Evolutionary conservation across 2,888 invertebrate species (phyloP).

Genomic region (Cantharis rufa): DNA sequence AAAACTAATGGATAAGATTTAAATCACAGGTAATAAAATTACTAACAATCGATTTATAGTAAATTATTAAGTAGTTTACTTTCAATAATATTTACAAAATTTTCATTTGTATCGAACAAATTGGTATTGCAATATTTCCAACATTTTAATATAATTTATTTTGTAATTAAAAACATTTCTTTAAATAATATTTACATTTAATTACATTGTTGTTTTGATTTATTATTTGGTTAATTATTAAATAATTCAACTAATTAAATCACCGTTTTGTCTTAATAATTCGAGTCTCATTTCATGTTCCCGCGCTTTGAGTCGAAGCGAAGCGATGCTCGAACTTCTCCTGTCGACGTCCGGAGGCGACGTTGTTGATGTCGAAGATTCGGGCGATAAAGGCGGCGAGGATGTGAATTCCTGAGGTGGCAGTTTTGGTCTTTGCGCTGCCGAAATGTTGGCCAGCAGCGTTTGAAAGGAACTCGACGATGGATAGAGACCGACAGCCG

Average conservation of each 20-base stretch:
- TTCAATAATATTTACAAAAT: background rate
- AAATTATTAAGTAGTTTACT: background rate
- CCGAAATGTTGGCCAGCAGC: conserved; percentile 78
- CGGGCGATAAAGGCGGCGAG: conserved; percentile 62
- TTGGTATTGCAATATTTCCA: background rate
- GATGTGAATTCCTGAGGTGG: conserved; percentile 60
- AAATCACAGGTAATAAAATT: conserved; percentile 19
- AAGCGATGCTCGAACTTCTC: conserved; percentile 85
- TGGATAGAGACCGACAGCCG: conserved; percentile 64
- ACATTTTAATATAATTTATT: background rate
- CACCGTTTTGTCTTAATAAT: conserved; percentile 77
- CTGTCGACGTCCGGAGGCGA: conserved; percentile 74
- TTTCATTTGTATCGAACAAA: background rate
- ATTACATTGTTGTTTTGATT: background rate
- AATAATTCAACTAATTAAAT: conserved; percentile 74
- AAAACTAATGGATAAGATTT: conserved; percentile 4
- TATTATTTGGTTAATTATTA: background rate
- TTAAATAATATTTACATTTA: background rate
- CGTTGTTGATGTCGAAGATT: conserved; percentile 52
- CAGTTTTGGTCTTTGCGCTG: conserved; percentile 62
- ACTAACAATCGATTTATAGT: background rate
- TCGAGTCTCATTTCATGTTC: conserved; percentile 87
- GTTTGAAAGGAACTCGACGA: conserved; percentile 79
- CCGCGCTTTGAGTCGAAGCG: conserved; percentile 82
- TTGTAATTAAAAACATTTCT: background rate